phyloP scores from a whole-genome alignment of 2,797 vertebrate species.

The Triplophysa yarkandensis region DNA sequence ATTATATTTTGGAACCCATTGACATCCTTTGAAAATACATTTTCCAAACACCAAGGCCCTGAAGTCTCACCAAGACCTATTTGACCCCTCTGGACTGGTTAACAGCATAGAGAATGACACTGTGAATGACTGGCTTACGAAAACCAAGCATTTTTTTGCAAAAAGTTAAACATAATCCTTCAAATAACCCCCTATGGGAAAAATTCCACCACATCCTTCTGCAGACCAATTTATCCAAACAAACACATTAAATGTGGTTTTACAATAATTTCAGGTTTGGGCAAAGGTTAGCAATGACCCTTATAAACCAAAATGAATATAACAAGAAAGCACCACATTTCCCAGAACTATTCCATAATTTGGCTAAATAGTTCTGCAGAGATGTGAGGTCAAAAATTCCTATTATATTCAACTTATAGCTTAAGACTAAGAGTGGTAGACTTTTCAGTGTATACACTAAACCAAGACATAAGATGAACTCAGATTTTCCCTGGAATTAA shows the following conservation, averaged over 20 bases:
- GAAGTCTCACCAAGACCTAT: conserved; percentile 39
- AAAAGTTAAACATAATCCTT: conserved; percentile 42
- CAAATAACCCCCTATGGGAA: conserved; percentile 42
- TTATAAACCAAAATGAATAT: conserved; percentile 17
- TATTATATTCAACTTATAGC: background rate
- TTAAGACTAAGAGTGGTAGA: conserved; percentile 6
- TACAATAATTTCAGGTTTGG: conserved; percentile 22
- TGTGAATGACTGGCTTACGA: background rate
- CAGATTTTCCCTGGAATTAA: conserved; percentile 31
- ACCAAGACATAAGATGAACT: conserved; percentile 11
- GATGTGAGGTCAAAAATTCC: background rate
- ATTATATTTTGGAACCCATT: conserved; percentile 24
- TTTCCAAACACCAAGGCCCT: conserved; percentile 27
- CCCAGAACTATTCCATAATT: background rate
- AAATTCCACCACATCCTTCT: conserved; percentile 45
- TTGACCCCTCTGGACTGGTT: conserved; percentile 48
- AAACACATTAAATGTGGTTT: conserved; percentile 39
- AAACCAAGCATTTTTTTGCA: conserved; percentile 34
- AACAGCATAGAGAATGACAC: conserved; percentile 33
- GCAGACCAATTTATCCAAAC: conserved; percentile 41
- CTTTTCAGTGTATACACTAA: conserved; percentile 12
- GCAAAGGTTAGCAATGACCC: conserved; percentile 8
- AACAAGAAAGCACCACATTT: conserved; percentile 15
- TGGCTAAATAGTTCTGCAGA: background rate
- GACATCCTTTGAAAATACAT: conserved; percentile 42